A percentile compares a stretch with the other conserved stretches of the same genome.
Conservation (phyloP, 2,888 invertebrate genomes). For the Rhodophaea formosa region DNA sequence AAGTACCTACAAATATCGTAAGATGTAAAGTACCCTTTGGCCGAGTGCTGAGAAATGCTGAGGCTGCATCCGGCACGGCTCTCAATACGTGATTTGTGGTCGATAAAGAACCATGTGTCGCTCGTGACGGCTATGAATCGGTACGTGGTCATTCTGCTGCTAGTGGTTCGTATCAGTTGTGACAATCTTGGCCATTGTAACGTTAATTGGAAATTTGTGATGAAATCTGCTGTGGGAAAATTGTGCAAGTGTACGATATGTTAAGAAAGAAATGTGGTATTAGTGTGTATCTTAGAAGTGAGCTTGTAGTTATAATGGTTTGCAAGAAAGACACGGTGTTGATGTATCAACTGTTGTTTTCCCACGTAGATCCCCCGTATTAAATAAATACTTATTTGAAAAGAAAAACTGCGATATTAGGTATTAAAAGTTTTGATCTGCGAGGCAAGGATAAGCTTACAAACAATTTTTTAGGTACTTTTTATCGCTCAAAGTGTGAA, state of each 20-base stretch:
- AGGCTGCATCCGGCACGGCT: conserved; percentile 26
- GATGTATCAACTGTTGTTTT: too few species aligned
- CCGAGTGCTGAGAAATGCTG: conserved; percentile 32
- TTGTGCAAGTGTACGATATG: background rate
- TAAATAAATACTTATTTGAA: too few species aligned
- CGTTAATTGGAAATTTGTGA: background rate
- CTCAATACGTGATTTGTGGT: conserved; percentile 48
- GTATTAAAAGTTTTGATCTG: too few species aligned
- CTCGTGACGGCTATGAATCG: conserved; percentile 53
- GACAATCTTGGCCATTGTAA: background rate
- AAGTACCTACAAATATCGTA: background rate
- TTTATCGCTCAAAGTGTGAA: too few species aligned
- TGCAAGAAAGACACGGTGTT: too few species aligned
- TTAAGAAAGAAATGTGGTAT: too few species aligned
- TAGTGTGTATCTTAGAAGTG: too few species aligned
- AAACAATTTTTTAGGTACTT: too few species aligned
- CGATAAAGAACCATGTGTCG: conserved; percentile 50
- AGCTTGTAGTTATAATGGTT: too few species aligned
- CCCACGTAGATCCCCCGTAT: too few species aligned
- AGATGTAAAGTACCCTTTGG: background rate
- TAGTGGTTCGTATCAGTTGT: conserved; percentile 55
- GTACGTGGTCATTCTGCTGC: conserved; percentile 54
- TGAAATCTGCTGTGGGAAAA: background rate
- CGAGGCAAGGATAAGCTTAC: too few species aligned
- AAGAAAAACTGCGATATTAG: too few species aligned